Evolutionary conservation across 2,797 vertebrate genomes (phyloP).

Genomic region (Linurgus olivaceus): DNA sequence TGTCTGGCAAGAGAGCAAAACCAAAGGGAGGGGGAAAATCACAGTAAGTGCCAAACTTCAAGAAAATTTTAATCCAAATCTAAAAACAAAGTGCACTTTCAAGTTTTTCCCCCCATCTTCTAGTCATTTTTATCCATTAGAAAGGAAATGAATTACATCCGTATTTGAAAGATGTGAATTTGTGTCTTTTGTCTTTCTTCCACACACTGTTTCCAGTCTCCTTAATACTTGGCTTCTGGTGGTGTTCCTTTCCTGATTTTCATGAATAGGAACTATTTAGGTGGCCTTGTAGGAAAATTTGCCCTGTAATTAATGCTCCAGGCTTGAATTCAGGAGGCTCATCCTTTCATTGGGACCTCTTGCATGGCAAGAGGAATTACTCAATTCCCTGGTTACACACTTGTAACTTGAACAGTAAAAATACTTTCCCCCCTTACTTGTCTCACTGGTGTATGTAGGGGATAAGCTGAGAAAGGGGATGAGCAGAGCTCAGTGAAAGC

Average conservation of each 20-base stretch:
- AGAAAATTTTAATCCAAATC: conserved; percentile 54
- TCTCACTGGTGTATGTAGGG: not conserved
- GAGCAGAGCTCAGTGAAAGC: not conserved
- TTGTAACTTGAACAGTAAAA: not conserved
- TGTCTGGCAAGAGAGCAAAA: conserved; percentile 73
- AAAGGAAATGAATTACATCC: conserved; percentile 40
- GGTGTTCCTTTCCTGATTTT: not conserved
- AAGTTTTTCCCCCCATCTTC: not conserved
- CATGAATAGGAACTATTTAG: not conserved
- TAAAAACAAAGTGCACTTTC: conserved; percentile 43
- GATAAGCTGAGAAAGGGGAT: not conserved
- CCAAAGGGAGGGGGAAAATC: conserved; percentile 57
- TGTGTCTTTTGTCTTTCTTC: conserved; percentile 25
- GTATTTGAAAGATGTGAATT: not conserved
- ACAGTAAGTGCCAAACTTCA: conserved; percentile 68
- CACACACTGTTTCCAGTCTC: not conserved
- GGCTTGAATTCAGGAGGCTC: not conserved
- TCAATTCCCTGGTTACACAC: not conserved
- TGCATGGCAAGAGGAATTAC: not conserved
- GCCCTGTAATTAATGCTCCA: not conserved
- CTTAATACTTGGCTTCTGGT: not conserved
- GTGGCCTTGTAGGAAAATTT: not conserved
- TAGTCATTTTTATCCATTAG: conserved; percentile 42
- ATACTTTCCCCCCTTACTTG: not conserved
- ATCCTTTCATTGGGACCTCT: not conserved